A percentile compares a stretch with the other conserved stretches of the same genome.
These are phyloP conservation scores for Mustela lutreola DNA, from an alignment of 2,113 vertebrate genomes.

Conservation along the genomic window DNA sequence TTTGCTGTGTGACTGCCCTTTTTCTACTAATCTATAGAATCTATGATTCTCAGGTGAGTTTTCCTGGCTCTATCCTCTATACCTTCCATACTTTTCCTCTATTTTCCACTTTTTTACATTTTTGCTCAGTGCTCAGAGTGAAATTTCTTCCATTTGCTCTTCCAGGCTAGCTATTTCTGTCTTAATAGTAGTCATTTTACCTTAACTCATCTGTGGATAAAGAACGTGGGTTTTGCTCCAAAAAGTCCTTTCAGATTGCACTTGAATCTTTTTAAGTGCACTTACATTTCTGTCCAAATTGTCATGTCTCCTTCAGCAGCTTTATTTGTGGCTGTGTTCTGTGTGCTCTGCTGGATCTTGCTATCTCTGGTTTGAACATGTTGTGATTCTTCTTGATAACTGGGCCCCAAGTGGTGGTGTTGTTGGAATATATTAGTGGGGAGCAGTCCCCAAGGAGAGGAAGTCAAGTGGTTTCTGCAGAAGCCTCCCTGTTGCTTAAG, in stretches of 20 bases:
- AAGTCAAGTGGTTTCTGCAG: not conserved
- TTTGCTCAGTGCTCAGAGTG: not conserved
- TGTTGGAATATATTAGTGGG: not conserved
- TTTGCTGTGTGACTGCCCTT: not conserved
- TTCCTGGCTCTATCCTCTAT: constrained; percentile 1
- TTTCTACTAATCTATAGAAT: not conserved
- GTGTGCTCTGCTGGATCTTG: not conserved
- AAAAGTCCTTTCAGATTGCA: constrained; percentile 7
- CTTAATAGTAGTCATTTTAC: constrained; percentile 10
- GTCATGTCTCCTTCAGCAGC: not conserved
- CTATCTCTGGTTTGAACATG: not conserved
- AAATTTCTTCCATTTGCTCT: constrained; percentile 44
- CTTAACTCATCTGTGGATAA: not conserved
- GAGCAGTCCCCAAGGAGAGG: not conserved
- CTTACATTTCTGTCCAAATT: constrained; percentile 1
- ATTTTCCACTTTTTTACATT: constrained; percentile 29
- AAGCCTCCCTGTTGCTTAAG: not conserved
- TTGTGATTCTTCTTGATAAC: not conserved
- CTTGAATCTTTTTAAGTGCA: constrained; percentile 7
- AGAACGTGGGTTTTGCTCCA: constrained; percentile 17
- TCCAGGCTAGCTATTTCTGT: constrained; percentile 19
- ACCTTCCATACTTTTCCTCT: not conserved
- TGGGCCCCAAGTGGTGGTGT: not conserved
- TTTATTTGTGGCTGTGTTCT: not conserved
- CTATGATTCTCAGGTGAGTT: not conserved